These are phyloP conservation scores for Drosophila mimica DNA, from an alignment of 2,888 invertebrate species.

Conservation along the genomic window DNA sequence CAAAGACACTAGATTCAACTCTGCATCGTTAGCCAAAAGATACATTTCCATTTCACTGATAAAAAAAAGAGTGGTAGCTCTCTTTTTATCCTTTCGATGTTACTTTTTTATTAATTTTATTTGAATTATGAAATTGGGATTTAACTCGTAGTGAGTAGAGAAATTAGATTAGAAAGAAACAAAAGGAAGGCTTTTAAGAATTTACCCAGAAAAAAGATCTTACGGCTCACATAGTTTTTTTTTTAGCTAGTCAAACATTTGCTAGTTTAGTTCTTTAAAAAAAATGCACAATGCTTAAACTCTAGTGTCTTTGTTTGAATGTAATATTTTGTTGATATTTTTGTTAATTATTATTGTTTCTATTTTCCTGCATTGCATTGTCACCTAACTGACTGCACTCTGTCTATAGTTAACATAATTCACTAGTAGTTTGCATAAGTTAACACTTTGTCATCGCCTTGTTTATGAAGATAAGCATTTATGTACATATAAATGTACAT, in stretches of 20 bases:
- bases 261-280: neutral
- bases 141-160: no score
- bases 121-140: no score
- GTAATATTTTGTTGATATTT: neutral
- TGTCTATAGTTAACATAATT: conserved; percentile 5
- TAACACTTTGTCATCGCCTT: conserved; percentile 7
- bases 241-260: neutral
- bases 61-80: no score
- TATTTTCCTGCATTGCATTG: neutral
- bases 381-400: neutral
- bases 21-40: neutral
- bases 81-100: neutral
- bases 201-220: neutral
- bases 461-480: conserved; percentile 2
- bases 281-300: neutral
- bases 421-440: neutral
- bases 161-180: no score
- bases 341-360: neutral
- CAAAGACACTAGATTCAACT: conserved; percentile 4
- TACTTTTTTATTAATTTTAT: no score
- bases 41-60: neutral
- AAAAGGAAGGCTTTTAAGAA: neutral
- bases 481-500: neutral
- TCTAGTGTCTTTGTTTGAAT: conserved; percentile 4
- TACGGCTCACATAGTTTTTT: neutral